phyloP scores from a whole-genome alignment of 2,797 vertebrate genomes.

The Cynodonichthys magdalenae region DNA sequence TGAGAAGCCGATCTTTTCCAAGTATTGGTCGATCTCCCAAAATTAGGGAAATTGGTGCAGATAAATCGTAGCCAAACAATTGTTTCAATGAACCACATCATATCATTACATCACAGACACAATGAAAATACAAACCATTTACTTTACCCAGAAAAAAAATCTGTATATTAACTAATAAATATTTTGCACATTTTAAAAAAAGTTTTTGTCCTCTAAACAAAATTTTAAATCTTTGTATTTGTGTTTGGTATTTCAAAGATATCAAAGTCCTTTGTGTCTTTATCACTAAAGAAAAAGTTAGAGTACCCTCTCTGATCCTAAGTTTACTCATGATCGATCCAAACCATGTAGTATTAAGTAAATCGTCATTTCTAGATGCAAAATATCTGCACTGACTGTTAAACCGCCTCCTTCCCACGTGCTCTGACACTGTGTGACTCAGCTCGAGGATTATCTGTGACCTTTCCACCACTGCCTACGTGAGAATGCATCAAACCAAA shows the following conservation, averaged over 20 bases:
- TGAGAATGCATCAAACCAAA: constrained; percentile 69
- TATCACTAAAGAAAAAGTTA: background rate
- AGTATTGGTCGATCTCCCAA: too few species aligned
- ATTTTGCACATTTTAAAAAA: too few species aligned
- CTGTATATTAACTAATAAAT: too few species aligned
- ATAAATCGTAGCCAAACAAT: too few species aligned
- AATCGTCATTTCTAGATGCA: background rate
- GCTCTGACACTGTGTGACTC: constrained; percentile 52
- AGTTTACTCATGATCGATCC: background rate
- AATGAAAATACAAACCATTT: too few species aligned
- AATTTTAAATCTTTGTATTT: background rate
- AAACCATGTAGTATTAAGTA: constrained; percentile 7
- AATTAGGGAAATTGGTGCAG: too few species aligned
- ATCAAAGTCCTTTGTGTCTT: background rate
- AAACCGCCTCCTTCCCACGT: constrained; percentile 4
- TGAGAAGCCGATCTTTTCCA: too few species aligned
- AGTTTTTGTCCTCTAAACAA: background rate
- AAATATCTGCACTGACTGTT: constrained; percentile 1
- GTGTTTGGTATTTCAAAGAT: background rate
- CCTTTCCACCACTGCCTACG: constrained; percentile 71
- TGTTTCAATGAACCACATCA: too few species aligned
- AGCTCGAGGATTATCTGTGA: constrained; percentile 56
- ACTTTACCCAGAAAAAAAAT: too few species aligned
- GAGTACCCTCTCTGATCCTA: background rate
- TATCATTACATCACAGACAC: too few species aligned